These are phyloP conservation scores for Odontomachus brunneus DNA, from an alignment of 1,140 invertebrate species.

Conservation along the genomic window DNA sequence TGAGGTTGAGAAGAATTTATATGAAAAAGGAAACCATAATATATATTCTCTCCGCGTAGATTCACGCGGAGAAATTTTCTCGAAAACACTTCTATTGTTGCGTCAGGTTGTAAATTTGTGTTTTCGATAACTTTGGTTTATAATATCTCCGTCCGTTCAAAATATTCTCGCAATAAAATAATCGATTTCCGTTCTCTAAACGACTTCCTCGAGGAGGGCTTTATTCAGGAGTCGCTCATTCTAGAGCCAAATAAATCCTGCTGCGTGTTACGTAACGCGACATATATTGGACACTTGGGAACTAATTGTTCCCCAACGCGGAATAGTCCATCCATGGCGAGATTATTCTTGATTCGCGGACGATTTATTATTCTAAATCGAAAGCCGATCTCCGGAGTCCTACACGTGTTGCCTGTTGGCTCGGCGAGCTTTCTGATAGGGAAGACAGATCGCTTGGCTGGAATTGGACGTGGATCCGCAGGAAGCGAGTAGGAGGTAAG, in stretches of 20 bases:
- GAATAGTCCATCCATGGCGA: conserved; percentile 33
- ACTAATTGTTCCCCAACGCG: conserved; percentile 39
- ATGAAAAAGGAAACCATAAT: too few relatives aligned
- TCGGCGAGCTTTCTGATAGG: conserved; percentile 69
- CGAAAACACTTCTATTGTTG: too few relatives aligned
- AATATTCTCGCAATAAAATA: too few relatives aligned
- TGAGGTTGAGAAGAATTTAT: too few relatives aligned
- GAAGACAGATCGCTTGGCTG: conserved; percentile 64
- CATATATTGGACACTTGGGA: conserved; percentile 39
- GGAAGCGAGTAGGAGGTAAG: conserved; percentile 69
- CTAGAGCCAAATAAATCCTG: not conserved
- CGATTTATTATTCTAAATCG: conserved; percentile 68
- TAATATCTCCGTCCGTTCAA: not conserved
- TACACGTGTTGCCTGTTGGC: conserved; percentile 71
- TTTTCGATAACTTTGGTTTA: not conserved
- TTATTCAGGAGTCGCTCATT: not conserved
- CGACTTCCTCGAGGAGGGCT: not conserved
- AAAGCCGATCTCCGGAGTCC: conserved; percentile 68
- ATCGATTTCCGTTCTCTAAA: not conserved
- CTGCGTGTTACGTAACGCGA: conserved; percentile 24
- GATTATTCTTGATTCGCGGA: conserved; percentile 44
- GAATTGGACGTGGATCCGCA: conserved; percentile 67
- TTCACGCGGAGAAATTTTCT: too few relatives aligned
- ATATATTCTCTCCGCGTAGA: too few relatives aligned
- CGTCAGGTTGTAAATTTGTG: not conserved